Evolutionary conservation across 2,113 vertebrate species (phyloP).

Genomic region (Myxocyprinus asiaticus): DNA sequence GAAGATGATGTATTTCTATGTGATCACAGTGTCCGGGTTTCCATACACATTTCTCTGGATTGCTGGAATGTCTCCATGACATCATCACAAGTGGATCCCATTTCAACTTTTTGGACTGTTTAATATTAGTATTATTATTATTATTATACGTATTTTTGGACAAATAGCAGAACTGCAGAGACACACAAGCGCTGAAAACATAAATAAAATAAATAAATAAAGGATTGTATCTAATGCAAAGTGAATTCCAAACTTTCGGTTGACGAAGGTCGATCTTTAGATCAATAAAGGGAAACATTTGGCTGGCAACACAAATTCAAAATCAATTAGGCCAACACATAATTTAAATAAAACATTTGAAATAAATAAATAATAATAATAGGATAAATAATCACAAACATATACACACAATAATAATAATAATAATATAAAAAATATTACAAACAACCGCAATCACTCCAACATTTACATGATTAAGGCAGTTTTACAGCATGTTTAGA

Average conservation of each 20-base stretch:
- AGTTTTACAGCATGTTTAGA: conserved; percentile 79
- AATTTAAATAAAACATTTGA: conserved; percentile 82
- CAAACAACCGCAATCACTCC: conserved; percentile 58
- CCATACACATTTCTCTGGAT: conserved; percentile 10
- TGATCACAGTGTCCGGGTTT: conserved; percentile 27
- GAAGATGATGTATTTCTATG: conserved; percentile 1
- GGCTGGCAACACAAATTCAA: conserved; percentile 79
- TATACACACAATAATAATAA: conserved; percentile 82
- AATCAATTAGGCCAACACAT: conserved; percentile 74
- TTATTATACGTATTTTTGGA: conserved; percentile 82
- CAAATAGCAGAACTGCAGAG: conserved; percentile 93
- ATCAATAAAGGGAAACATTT: conserved; percentile 55
- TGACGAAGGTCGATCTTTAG: conserved; percentile 25
- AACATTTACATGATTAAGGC: conserved; percentile 82
- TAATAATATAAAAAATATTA: conserved; percentile 69
- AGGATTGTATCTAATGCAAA: conserved; percentile 91
- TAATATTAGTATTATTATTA: conserved; percentile 63
- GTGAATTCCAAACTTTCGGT: conserved; percentile 63
- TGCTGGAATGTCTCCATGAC: background rate
- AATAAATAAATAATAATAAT: conserved; percentile 84
- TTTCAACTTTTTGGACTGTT: conserved; percentile 45
- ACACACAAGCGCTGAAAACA: conserved; percentile 90
- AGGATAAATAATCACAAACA: conserved; percentile 81
- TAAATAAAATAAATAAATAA: conserved; percentile 81
- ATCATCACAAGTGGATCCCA: conserved; percentile 16